phyloP scores from a whole-genome alignment of 2,113 vertebrate species.

The Strix uralensis region DNA sequence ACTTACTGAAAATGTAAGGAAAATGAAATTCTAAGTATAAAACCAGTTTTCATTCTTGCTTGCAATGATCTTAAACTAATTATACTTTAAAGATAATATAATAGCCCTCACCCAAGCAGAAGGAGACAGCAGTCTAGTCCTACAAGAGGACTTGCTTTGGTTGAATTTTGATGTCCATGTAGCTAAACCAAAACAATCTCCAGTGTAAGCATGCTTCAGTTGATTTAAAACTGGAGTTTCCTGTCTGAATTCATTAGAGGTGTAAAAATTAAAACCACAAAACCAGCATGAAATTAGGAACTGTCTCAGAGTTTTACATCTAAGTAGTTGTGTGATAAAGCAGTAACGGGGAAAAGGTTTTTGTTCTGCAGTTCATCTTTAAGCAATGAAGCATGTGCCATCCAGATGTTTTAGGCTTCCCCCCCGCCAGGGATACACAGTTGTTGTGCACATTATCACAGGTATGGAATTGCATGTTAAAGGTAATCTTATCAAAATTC shows the following conservation, averaged over 20 bases:
- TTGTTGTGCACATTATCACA: fast-evolving
- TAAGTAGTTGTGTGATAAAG: neutral
- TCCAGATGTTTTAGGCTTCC: neutral
- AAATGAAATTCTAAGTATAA: neutral
- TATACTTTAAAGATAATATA: neutral
- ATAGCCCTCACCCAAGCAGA: neutral
- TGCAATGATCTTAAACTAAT: neutral
- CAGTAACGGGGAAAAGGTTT: neutral
- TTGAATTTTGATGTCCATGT: neutral
- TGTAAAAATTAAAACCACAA: neutral
- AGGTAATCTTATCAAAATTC: neutral
- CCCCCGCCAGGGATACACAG: fast-evolving
- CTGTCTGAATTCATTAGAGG: neutral
- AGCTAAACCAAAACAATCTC: neutral
- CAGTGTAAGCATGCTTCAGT: fast-evolving
- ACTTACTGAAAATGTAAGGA: neutral
- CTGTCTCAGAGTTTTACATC: neutral
- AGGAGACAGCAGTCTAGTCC: neutral
- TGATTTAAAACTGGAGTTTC: neutral
- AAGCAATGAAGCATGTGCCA: neutral
- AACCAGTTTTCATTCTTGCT: neutral
- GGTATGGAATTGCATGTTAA: neutral
- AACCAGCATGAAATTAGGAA: neutral
- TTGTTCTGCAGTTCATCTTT: neutral
- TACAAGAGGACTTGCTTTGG: neutral